Conservation (phyloP, 2,888 invertebrate species). For the Dynastes grantii region DNA sequence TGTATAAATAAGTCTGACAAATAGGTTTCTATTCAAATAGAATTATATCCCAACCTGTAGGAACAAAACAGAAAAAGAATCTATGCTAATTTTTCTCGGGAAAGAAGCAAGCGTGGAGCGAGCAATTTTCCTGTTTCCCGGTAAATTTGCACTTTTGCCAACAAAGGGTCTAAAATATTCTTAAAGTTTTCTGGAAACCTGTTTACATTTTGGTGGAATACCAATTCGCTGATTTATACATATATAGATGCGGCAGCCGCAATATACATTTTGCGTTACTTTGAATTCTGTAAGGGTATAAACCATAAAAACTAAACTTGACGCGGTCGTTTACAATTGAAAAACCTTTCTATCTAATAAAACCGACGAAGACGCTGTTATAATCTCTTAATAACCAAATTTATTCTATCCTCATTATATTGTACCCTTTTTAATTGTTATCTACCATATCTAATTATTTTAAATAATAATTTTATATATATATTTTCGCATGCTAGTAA, state of each 20-base stretch:
- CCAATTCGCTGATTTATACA: conserved; percentile 8
- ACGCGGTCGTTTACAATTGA: no score
- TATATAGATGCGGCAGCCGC: not conserved
- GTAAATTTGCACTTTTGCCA: conserved; percentile 49
- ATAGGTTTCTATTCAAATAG: conserved; percentile 22
- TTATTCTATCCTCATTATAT: no score
- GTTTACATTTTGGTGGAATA: conserved; percentile 47
- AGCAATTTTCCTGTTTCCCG: conserved; percentile 24
- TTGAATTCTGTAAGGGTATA: conserved; percentile 11
- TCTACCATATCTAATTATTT: no score
- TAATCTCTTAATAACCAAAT: no score
- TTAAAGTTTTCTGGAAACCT: conserved; percentile 47
- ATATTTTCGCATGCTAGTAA: no score
- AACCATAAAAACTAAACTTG: conserved; percentile 13
- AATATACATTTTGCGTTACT: not conserved
- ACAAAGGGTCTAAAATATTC: conserved; percentile 50
- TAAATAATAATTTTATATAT: no score
- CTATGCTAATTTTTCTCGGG: conserved; percentile 34
- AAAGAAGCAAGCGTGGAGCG: conserved; percentile 5
- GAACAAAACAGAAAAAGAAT: conserved; percentile 19
- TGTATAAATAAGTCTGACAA: conserved; percentile 21
- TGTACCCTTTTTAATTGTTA: no score
- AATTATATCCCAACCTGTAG: conserved; percentile 16
- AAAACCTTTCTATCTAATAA: no score
- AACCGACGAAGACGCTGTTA: no score